Conservation (phyloP, 1,140 invertebrate genomes). For the Melanaphis sacchari region DNA sequence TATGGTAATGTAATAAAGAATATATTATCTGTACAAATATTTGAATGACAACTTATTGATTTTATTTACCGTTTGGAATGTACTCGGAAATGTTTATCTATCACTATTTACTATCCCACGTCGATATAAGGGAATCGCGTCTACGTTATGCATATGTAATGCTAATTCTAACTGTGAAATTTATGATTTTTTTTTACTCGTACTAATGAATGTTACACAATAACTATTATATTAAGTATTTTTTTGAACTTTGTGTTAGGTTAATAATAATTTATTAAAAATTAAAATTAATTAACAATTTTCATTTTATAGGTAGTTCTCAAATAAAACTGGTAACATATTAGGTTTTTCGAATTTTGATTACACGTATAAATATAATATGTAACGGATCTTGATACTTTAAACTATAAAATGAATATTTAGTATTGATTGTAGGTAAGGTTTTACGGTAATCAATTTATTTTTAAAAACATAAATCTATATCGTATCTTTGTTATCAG, state of each 20-base stretch:
- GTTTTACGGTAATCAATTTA: neutral
- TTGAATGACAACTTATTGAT: neutral
- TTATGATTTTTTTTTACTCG: neutral
- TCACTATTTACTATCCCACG: neutral
- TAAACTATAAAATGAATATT: neutral
- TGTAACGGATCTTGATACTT: neutral
- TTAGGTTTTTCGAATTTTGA: neutral
- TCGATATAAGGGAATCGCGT: neutral
- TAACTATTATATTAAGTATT: neutral
- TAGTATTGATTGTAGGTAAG: neutral
- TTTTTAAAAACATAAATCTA: neutral
- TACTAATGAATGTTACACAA: too few relatives aligned
- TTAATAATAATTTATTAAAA: neutral
- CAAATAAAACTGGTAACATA: neutral
- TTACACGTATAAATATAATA: neutral
- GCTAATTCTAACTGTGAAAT: neutral
- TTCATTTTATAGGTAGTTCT: too few relatives aligned
- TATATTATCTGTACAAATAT: neutral
- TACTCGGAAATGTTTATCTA: neutral
- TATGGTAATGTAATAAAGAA: neutral
- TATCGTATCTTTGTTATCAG: neutral
- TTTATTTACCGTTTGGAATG: neutral
- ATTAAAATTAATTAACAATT: neutral
- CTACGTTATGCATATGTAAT: neutral
- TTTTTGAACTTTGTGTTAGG: too few relatives aligned